A percentile compares a stretch with the other conserved stretches of the same genome.
Evolutionary conservation across 1,140 invertebrate genomes (phyloP).

Genomic region (Frieseomelitta varia): DNA sequence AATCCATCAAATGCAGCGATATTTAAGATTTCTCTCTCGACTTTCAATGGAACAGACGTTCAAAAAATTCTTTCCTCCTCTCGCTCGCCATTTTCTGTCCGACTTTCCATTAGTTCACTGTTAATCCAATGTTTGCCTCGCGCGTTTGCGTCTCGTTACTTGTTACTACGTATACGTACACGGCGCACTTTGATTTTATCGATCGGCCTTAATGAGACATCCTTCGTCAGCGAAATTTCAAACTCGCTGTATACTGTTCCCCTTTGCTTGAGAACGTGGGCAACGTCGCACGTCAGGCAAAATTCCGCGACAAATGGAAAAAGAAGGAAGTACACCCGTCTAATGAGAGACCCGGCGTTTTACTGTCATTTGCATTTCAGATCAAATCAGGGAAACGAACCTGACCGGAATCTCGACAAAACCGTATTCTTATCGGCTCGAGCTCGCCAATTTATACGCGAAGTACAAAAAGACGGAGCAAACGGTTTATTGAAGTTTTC

Average conservation of each 20-base stretch:
- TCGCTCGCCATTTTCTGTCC: not conserved
- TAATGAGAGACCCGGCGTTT: conserved; percentile 50
- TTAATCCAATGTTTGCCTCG: not conserved
- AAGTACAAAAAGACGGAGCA: not conserved
- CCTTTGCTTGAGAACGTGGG: not conserved
- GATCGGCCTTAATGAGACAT: conserved; percentile 29
- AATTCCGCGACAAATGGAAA: conserved; percentile 4
- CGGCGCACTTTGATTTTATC: not conserved
- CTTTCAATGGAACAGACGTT: not conserved
- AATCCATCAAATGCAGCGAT: not conserved
- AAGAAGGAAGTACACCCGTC: not conserved
- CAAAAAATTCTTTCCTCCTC: not conserved
- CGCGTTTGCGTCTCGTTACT: not conserved
- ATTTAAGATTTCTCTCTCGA: not conserved
- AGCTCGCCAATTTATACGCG: not conserved
- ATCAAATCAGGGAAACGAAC: conserved; percentile 53
- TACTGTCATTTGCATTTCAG: conserved; percentile 53
- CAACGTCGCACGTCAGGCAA: not conserved
- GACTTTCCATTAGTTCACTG: not conserved
- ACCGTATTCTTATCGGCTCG: not conserved
- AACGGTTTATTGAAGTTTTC: not conserved
- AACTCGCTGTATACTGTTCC: not conserved
- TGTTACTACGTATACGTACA: too few species aligned
- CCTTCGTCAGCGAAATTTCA: not conserved
- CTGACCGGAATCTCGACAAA: conserved; percentile 41